Evolutionary conservation across 1,140 invertebrate genomes (phyloP), one percentile per base, ranked within the genome.

Genomic region (Rhagoletis pomonella): DNA sequence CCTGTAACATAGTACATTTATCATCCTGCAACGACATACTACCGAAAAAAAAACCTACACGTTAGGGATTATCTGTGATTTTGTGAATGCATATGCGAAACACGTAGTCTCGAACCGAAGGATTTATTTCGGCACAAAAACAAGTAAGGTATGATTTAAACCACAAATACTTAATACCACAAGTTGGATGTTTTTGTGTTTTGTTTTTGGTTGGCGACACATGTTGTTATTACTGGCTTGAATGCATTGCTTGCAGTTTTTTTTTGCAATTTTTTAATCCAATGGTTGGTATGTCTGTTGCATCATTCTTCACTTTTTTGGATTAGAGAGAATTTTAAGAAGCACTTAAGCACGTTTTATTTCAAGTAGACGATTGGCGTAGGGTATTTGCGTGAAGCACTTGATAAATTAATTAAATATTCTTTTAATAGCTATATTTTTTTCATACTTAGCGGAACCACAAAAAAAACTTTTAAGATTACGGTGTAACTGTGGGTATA

Each of bases 21-120:
- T 81, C 73, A 81, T 77, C 69, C 6, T 50, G 69, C 50, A 69
- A 69, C 65, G 65, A 69, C 65, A 69, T 29, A n/a, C 73, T 50
- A 81, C 73, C 50, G 44, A 55, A 81, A 44, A 50, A 50, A 59
- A 50, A 58, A 81, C 73, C 73, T 81, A 3, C 73, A 81, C 47
- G 7, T 14, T 29, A n/a, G 73, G 50, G 73, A 81, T 81, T 81
- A 81, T 81, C 47, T 81, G 47, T 55, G 73, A 81, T 55, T 81
- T 81, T 50, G 1, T 1, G 44, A 9, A n/a, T 55, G 47, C 73
- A 55, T 81, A 81, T 81, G 44, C 47, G 47, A 55, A 81, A 19
- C 73, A 81, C 73, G 73, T 81, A 81, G 73, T 12, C 73, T 50
- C n/a, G 73, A 12, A 73, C 19, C 50, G 47, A 5, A 50, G 50